Conservation (phyloP, 1,140 invertebrate species). For the Drosophila tropicalis region DNA sequence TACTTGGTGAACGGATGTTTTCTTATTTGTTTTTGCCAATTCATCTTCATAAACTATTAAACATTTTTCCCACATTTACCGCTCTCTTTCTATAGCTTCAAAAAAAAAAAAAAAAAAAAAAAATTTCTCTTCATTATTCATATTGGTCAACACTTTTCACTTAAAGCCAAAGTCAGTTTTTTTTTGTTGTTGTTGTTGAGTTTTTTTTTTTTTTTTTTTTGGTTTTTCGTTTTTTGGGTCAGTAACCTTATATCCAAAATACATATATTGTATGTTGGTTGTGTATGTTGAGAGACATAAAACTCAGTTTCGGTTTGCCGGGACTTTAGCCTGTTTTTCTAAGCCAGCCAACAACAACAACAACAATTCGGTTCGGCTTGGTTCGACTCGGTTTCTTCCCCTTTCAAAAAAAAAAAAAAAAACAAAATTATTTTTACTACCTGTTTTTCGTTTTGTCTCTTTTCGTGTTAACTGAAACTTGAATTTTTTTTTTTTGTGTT, state of each 20-base stretch:
- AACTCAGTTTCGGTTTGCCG: slow-evolving; percentile 15
- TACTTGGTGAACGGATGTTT: not conserved
- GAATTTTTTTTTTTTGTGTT: slow-evolving; percentile 37
- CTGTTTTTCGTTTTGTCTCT: slow-evolving; percentile 70
- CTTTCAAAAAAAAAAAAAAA: slow-evolving; percentile 27
- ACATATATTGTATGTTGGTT: not conserved
- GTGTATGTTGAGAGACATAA: slow-evolving; percentile 8
- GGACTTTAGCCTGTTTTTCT: slow-evolving; percentile 11
- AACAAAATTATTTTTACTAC: slow-evolving; percentile 66
- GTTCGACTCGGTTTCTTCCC: slow-evolving; percentile 17
- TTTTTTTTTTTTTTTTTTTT: slow-evolving; percentile 13
- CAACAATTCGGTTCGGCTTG: slow-evolving; percentile 3
- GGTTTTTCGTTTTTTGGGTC: slow-evolving; percentile 13
- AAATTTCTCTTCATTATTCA: slow-evolving; percentile 13
- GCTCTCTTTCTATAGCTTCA: not conserved
- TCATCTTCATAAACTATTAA: slow-evolving; percentile 55
- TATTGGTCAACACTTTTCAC: slow-evolving; percentile 14
- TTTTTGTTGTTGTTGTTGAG: not conserved
- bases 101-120: not conserved
- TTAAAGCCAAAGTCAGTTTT: slow-evolving; percentile 1
- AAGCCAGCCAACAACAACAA: slow-evolving; percentile 7
- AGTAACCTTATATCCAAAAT: slow-evolving; percentile 5
- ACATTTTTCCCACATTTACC: slow-evolving; percentile 46
- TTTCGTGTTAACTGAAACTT: slow-evolving; percentile 73
- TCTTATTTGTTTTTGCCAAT: slow-evolving; percentile 43